Conservation (phyloP, 2,888 invertebrate genomes). For the Caenorhabditis drosophilae region DNA sequence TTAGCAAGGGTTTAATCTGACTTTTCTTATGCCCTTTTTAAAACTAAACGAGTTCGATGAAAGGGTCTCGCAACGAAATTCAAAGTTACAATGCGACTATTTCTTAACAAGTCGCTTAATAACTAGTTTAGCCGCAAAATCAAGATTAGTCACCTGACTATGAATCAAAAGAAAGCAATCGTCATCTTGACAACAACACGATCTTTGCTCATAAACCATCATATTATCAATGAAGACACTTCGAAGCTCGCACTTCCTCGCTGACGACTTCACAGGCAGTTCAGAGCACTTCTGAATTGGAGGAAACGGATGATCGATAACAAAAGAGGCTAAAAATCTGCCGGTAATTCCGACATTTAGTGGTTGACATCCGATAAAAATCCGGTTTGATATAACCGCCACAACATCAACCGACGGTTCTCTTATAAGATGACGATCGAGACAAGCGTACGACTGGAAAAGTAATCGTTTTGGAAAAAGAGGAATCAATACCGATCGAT, state of each 20-base stretch:
- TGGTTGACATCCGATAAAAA: neutral
- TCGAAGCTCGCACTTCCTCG: slow-evolving; percentile 27
- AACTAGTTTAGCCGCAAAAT: no score
- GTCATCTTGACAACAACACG: slow-evolving; percentile 20
- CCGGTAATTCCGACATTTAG: no score
- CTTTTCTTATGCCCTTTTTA: no score
- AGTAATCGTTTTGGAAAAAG: neutral
- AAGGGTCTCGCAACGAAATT: no score
- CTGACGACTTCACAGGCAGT: neutral
- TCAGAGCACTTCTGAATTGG: slow-evolving; percentile 2
- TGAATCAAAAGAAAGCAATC: slow-evolving; percentile 10
- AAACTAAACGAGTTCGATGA: no score
- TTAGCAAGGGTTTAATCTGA: no score
- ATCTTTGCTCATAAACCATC: slow-evolving; percentile 12
- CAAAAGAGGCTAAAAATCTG: neutral
- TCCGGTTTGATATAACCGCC: neutral
- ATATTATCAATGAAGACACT: slow-evolving; percentile 9
- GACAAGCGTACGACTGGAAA: no score
- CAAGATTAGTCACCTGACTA: slow-evolving; percentile 10
- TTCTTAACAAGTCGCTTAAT: no score
- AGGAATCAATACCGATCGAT: neutral
- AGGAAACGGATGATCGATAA: slow-evolving; percentile 14
- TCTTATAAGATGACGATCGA: no score
- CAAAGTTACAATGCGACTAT: no score
- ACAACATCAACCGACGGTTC: neutral